Percentiles rank a stretch among this genome's conserved stretches.
Conservation (phyloP, 2,888 invertebrate genomes). For the Odiellus spinosus region DNA sequence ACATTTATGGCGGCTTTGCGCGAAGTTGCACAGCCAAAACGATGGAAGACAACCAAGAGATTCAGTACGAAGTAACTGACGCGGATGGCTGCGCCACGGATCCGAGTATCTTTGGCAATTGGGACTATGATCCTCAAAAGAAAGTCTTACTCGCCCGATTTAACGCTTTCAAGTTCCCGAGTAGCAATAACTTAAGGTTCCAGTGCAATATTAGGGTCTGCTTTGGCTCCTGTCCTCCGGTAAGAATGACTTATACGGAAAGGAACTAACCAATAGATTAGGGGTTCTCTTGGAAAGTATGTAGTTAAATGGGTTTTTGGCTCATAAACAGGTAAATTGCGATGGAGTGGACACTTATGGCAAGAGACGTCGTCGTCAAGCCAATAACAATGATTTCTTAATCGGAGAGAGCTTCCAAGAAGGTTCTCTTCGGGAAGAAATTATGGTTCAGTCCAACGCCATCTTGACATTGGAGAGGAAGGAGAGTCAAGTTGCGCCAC, state of each 20-base stretch:
- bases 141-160: constrained; percentile 73
- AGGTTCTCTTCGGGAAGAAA: constrained; percentile 78
- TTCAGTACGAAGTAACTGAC: constrained; percentile 81
- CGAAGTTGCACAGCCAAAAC: constrained; percentile 85
- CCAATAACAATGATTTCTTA: constrained; percentile 38
- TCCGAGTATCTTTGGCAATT: constrained; percentile 79
- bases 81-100: constrained; percentile 87
- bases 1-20: constrained; percentile 70
- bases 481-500: constrained; percentile 45
- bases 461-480: constrained; percentile 68
- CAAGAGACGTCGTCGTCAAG: constrained; percentile 44
- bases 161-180: constrained; percentile 88
- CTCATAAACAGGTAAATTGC: constrained; percentile 56
- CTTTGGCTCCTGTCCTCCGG: constrained; percentile 87
- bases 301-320: no score
- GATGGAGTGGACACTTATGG: constrained; percentile 80
- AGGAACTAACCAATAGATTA: no score
- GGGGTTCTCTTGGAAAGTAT: no score
- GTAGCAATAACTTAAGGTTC: constrained; percentile 83
- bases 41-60: constrained; percentile 61
- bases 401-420: constrained; percentile 42
- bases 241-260: constrained; percentile 40
- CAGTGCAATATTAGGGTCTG: constrained; percentile 89
- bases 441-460: constrained; percentile 77
- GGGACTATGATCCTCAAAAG: constrained; percentile 73